Conservation (phyloP, 2,113 vertebrate genomes). For the Zapus hudsonius region DNA sequence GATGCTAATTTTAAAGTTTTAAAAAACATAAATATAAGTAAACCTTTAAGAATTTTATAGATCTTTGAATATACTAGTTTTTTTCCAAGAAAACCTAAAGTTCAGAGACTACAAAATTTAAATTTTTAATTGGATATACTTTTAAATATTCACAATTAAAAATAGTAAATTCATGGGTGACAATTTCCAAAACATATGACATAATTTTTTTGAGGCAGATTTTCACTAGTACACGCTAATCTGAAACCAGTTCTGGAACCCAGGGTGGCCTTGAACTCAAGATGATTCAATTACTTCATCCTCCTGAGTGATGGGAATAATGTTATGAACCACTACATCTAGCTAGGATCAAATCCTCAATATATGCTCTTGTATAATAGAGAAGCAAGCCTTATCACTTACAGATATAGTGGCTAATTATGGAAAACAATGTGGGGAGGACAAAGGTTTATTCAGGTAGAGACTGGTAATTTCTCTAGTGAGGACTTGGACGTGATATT, state of each 20-base stretch:
- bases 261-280: too few relatives aligned
- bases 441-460: not conserved
- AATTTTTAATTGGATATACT: not conserved
- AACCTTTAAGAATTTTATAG: not conserved
- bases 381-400: not conserved
- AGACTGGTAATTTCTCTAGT: not conserved
- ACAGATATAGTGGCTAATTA: not conserved
- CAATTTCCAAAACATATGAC: not conserved
- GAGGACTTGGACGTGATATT: not conserved
- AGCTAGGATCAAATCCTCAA: not conserved
- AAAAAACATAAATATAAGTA: not conserved
- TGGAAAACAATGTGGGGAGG: not conserved
- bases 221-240: too few relatives aligned
- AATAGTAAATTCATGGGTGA: not conserved
- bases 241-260: too few relatives aligned
- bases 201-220: too few relatives aligned
- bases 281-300: too few relatives aligned
- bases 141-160: not conserved
- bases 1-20: not conserved
- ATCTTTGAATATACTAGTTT: not conserved
- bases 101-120: conserved; percentile 3
- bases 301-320: too few relatives aligned
- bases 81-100: not conserved
- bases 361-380: not conserved
- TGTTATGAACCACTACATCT: too few relatives aligned